Percentiles rank a stretch among this genome's conserved stretches.
phyloP scores from a whole-genome alignment of 2,797 vertebrate species.

The Gymnoscopelus braueri region DNA sequence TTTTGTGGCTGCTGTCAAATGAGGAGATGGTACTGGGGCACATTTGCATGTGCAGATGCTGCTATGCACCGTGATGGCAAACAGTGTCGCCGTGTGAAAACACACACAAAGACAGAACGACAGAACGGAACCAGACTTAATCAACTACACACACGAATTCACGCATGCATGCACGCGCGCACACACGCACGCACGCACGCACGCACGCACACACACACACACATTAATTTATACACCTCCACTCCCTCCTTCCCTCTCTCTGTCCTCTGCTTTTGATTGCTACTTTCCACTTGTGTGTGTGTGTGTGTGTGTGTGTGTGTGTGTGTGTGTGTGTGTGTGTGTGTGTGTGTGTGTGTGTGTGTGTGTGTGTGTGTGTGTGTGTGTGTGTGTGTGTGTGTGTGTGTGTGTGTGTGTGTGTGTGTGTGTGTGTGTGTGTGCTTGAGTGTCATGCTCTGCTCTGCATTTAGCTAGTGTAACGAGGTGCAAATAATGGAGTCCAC shows the following conservation, averaged over 20 bases:
- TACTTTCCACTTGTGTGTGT: background rate
- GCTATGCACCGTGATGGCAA: background rate
- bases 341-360: background rate
- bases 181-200: background rate
- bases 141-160: background rate
- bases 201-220: background rate
- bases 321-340: background rate
- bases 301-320: conserved; percentile 2
- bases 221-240: background rate
- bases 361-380: background rate
- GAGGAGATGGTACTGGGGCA: conserved; percentile 30
- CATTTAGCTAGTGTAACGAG: conserved; percentile 51
- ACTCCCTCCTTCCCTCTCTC: conserved; percentile 20
- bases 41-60: conserved; percentile 47
- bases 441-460: conserved; percentile 9
- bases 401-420: conserved; percentile 6
- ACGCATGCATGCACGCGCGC: background rate
- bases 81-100: background rate
- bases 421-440: background rate
- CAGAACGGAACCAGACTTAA: conserved; percentile 4
- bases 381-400: background rate
- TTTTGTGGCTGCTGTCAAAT: conserved; percentile 57
- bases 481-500: conserved; percentile 43
- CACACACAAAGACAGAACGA: background rate
- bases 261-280: background rate